These are phyloP conservation scores for Himalopsyche anomala DNA, from an alignment of 2,888 invertebrate species.

Conservation along the genomic window DNA sequence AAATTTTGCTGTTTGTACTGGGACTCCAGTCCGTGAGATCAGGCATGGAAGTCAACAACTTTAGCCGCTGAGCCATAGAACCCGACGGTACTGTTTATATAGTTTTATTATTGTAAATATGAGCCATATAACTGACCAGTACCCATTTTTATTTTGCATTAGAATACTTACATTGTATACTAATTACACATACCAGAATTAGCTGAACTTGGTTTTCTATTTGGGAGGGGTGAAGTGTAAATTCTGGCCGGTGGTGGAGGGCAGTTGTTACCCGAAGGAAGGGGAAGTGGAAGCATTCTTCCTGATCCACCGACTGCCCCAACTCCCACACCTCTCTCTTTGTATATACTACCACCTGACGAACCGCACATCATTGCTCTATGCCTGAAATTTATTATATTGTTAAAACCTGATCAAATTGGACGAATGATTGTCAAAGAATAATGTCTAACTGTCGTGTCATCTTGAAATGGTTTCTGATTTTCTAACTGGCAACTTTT, in stretches of 20 bases:
- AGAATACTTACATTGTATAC: neutral
- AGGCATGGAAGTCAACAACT: no score
- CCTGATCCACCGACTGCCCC: constrained; percentile 22
- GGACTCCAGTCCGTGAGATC: no score
- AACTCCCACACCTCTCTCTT: constrained; percentile 56
- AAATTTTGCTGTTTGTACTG: no score
- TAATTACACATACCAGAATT: constrained; percentile 67
- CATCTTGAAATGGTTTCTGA: no score
- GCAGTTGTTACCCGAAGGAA: constrained; percentile 48
- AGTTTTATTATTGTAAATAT: no score
- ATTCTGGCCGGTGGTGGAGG: constrained; percentile 68
- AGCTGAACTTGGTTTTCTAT: constrained; percentile 72
- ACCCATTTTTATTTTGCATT: neutral
- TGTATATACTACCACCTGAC: constrained; percentile 61
- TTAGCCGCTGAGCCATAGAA: no score
- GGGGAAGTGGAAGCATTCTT: constrained; percentile 48
- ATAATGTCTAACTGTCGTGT: no score
- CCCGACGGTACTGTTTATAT: no score
- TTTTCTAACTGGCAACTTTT: no score
- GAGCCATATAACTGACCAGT: neutral
- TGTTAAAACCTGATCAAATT: neutral
- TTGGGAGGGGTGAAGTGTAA: constrained; percentile 75
- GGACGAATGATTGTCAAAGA: no score
- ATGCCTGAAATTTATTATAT: constrained; percentile 56
- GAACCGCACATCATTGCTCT: constrained; percentile 60